Evolutionary conservation across 2,113 vertebrate genomes (phyloP).

Genomic region (Glareola pratincola): DNA sequence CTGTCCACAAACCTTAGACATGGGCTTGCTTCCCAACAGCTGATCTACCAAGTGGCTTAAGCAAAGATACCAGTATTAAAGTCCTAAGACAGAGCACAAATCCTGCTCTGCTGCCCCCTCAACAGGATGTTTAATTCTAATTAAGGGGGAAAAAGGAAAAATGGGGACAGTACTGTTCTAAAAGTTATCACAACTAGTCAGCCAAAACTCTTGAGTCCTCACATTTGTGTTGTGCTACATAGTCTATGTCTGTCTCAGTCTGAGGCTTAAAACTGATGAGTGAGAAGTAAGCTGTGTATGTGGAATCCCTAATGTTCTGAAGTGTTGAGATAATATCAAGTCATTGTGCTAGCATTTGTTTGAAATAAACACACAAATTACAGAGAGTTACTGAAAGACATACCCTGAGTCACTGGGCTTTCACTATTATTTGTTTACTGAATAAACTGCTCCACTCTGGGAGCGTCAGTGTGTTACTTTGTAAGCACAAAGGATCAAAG

Average conservation of each 20-base stretch:
- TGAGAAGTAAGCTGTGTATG: not conserved
- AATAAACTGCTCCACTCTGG: not conserved
- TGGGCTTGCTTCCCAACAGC: not conserved
- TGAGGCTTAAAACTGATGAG: not conserved
- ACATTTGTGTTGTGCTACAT: not conserved
- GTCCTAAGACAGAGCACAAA: not conserved
- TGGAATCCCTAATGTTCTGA: not conserved
- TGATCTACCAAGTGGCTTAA: not conserved
- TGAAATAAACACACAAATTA: constrained; percentile 9
- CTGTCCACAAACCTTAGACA: not conserved
- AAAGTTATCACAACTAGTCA: not conserved
- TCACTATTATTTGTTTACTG: not conserved
- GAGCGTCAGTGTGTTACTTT: not conserved
- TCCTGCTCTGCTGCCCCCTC: not conserved
- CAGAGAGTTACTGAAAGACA: not conserved
- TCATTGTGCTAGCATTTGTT: not conserved
- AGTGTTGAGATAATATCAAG: not conserved
- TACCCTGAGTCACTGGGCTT: not conserved
- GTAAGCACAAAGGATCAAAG: not conserved
- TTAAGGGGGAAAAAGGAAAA: not conserved
- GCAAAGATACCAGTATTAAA: not conserved
- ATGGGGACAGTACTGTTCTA: not conserved
- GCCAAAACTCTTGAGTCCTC: not conserved
- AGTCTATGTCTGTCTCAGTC: not conserved
- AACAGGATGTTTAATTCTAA: not conserved